These are phyloP conservation scores for Ameiurus melas DNA, from an alignment of 2,113 vertebrate species.

Conservation along the genomic window DNA sequence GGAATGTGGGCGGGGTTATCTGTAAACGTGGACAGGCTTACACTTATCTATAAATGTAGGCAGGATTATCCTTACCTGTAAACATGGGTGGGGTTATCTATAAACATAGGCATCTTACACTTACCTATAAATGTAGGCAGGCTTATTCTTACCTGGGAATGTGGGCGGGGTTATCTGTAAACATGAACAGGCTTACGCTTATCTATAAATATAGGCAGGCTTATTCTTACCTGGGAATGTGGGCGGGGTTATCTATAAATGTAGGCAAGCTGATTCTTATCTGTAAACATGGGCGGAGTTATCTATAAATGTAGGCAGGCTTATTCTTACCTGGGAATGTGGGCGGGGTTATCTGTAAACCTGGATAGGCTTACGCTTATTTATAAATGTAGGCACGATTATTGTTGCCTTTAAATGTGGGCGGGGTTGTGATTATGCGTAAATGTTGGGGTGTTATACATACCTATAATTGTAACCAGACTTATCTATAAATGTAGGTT, in stretches of 20 bases:
- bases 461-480: not conserved
- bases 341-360: not conserved
- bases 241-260: not conserved
- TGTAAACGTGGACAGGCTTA: not conserved
- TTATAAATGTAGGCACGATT: too few relatives aligned
- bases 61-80: not conserved
- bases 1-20: not conserved
- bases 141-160: not conserved
- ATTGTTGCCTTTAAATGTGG: not conserved
- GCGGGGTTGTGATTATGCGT: not conserved
- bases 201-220: not conserved
- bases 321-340: not conserved
- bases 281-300: not conserved
- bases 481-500: not conserved
- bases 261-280: not conserved
- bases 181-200: not conserved
- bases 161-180: not conserved
- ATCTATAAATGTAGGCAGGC: not conserved
- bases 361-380: not conserved
- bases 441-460: not conserved
- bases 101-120: not conserved
- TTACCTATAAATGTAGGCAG: not conserved
- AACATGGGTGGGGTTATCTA: not conserved
- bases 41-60: not conserved
- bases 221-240: not conserved